A percentile compares a stretch with the other conserved stretches of the same genome.
These are phyloP conservation scores for Tridacna gigas DNA, from an alignment of 2,888 invertebrate genomes.

Conservation along the genomic window DNA sequence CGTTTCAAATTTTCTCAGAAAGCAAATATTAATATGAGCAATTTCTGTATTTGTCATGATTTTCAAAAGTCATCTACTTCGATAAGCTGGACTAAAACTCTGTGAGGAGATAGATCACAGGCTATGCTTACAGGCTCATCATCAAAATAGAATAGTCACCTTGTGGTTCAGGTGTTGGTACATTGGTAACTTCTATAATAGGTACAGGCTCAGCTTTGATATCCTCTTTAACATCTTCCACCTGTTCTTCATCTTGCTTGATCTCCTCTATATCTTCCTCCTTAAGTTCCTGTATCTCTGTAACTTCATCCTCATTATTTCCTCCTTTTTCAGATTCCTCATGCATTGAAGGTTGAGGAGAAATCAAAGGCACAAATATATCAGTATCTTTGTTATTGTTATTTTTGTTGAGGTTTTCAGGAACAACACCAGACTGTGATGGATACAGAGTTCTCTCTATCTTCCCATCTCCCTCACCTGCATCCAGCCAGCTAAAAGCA, in stretches of 20 bases:
- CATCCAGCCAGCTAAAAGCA: conserved; percentile 82
- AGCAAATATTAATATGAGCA: no score
- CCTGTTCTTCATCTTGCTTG: conserved; percentile 11
- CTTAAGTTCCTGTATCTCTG: neutral
- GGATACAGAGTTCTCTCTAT: conserved; percentile 73
- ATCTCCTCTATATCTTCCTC: conserved; percentile 6
- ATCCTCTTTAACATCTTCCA: conserved; percentile 2
- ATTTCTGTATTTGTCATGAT: no score
- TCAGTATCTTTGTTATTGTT: conserved; percentile 42
- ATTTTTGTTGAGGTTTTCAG: conserved; percentile 31
- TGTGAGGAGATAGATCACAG: no score
- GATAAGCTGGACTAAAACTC: no score
- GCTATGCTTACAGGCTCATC: no score
- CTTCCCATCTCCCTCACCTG: conserved; percentile 80
- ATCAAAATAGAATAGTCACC: neutral
- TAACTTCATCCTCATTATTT: conserved; percentile 8
- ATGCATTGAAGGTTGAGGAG: conserved; percentile 31
- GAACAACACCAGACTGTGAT: neutral
- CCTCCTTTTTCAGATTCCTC: conserved; percentile 15
- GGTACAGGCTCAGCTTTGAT: neutral
- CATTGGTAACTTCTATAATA: neutral
- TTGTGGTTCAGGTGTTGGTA: conserved; percentile 26
- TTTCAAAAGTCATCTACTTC: no score
- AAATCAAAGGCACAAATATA: conserved; percentile 51
- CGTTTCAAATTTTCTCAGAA: no score